Conservation (phyloP, 2,113 vertebrate species). For the Parus major region DNA sequence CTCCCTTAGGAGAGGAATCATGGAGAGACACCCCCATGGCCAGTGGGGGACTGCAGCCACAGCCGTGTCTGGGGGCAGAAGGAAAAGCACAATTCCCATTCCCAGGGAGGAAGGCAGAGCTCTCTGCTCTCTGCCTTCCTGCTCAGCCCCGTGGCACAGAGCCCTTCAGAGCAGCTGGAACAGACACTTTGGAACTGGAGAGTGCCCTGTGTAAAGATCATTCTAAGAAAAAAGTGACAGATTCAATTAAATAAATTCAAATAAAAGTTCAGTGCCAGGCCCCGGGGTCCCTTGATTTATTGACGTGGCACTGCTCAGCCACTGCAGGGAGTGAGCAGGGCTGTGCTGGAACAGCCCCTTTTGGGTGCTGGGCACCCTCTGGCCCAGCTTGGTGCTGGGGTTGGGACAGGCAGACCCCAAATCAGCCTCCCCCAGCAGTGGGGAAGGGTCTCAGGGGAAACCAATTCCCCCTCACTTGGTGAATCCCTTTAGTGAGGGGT, state of each 20-base stretch:
- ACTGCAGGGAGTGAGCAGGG: neutral
- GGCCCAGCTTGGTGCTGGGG: neutral
- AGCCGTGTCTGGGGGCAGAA: neutral
- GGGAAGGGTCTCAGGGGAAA: neutral
- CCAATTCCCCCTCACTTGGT: neutral
- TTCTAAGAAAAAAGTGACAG: neutral
- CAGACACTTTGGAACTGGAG: neutral
- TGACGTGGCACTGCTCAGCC: neutral
- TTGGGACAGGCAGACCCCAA: neutral
- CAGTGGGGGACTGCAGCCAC: neutral
- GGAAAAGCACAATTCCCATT: neutral
- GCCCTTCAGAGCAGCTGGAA: neutral
- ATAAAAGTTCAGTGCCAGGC: neutral
- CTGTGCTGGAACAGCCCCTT: neutral
- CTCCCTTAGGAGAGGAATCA: neutral
- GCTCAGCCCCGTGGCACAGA: neutral
- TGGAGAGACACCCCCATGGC: neutral
- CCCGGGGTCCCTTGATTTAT: neutral
- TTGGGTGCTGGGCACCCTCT: neutral
- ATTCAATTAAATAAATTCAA: slow-evolving; percentile 7
- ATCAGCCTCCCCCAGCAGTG: rapidly evolving
- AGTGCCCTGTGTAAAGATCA: neutral
- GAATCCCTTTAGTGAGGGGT: neutral
- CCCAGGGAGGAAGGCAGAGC: neutral
- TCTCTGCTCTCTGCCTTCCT: rapidly evolving